Conservation (phyloP, 2,888 invertebrate genomes). For the Melipona beecheii region DNA sequence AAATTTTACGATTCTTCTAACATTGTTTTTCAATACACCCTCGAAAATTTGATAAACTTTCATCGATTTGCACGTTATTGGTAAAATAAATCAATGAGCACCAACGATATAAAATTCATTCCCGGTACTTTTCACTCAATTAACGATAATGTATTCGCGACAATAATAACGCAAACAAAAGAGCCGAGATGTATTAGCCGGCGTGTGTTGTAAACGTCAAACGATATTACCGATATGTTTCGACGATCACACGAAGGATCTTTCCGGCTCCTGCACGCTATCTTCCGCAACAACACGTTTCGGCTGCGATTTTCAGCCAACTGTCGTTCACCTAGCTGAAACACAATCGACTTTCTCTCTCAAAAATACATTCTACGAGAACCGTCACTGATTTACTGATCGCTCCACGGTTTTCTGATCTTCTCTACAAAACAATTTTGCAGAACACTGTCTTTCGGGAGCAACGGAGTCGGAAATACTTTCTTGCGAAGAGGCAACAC, state of each 20-base stretch:
- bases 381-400: background rate
- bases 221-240: background rate
- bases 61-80: no score
- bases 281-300: background rate
- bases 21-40: no score
- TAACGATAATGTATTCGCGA: background rate
- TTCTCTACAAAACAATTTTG: background rate
- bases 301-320: background rate
- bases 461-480: background rate
- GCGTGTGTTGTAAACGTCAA: background rate
- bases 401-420: no score
- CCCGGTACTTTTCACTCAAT: background rate
- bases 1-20: no score
- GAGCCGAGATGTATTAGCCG: no score
- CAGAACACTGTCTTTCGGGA: background rate
- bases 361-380: conserved; percentile 26
- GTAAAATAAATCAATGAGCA: no score
- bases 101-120: no score
- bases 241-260: background rate
- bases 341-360: conserved; percentile 40
- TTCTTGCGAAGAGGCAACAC: no score
- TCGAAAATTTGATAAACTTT: no score
- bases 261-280: conserved; percentile 9
- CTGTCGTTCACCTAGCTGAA: conserved; percentile 4
- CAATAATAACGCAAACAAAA: background rate